A percentile compares a stretch with the other conserved stretches of the same genome.
These are phyloP conservation scores for Theristicus caerulescens DNA, from an alignment of 2,113 vertebrate species.

Conservation along the genomic window DNA sequence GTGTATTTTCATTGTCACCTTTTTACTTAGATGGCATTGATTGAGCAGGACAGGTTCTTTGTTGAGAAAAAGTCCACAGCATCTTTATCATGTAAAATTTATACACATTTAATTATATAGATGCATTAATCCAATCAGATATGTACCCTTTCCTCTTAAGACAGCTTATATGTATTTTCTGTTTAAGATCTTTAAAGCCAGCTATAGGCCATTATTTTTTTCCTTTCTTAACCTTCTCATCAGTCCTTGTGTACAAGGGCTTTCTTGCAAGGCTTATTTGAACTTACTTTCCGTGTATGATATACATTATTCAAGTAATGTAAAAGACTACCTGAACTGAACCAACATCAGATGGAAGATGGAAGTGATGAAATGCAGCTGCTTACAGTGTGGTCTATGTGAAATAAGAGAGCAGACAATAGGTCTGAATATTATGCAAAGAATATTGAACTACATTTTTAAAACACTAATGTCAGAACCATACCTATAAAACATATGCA, in stretches of 20 bases:
- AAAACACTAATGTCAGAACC: not conserved
- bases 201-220: not conserved
- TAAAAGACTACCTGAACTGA: conserved; percentile 1
- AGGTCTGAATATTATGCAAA: not conserved
- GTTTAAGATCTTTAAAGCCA: conserved; percentile 2
- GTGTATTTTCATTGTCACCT: not conserved
- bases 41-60: not conserved
- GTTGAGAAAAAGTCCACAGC: not conserved
- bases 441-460: not conserved
- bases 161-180: not conserved
- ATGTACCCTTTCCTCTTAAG: not conserved
- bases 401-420: conserved; percentile 9
- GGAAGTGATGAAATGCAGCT: conserved; percentile 33
- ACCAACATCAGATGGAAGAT: not conserved
- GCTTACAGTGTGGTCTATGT: not conserved
- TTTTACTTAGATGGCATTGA: not conserved
- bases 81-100: not conserved
- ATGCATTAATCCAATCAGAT: not conserved
- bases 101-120: not conserved
- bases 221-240: not conserved
- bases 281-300: not conserved
- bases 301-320: conserved; percentile 39
- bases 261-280: not conserved
- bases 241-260: not conserved
- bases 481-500: not conserved